Percentiles rank a stretch among this genome's conserved stretches.
phyloP scores from a whole-genome alignment of 2,888 invertebrate species.

The Labia minor region DNA sequence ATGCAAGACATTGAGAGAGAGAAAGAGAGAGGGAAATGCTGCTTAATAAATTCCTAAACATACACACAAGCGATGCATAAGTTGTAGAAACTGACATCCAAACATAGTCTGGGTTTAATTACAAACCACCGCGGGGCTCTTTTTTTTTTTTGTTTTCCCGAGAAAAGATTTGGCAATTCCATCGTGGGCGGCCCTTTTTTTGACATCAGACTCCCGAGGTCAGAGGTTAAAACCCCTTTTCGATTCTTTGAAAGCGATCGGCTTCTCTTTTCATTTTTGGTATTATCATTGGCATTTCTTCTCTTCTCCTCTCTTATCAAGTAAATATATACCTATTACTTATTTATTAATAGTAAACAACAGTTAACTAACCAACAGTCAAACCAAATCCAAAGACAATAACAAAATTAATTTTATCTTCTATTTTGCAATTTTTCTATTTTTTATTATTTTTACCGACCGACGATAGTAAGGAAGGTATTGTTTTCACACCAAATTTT shows the following conservation, averaged over 20 bases:
- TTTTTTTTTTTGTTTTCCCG: neutral
- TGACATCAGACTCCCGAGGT: neutral
- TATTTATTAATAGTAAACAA: no score
- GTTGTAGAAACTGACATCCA: neutral
- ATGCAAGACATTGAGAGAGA: neutral
- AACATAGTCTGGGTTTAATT: neutral
- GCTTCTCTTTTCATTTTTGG: neutral
- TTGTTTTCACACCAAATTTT: no score
- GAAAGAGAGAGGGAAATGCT: no score
- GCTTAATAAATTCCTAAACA: constrained; percentile 13
- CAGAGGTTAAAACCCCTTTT: neutral
- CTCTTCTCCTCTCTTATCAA: neutral
- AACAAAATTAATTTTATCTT: no score
- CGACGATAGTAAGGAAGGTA: no score
- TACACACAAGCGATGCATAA: neutral
- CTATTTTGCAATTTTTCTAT: no score
- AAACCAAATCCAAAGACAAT: no score
- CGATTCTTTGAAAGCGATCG: neutral
- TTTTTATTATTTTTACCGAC: no score
- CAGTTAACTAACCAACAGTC: no score
- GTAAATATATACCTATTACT: no score
- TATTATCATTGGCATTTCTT: neutral
- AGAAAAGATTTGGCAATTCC: constrained; percentile 1
- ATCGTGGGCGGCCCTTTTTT: constrained; percentile 9
- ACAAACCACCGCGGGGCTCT: neutral